These are phyloP conservation scores for Ophiothrix spiculata DNA, from an alignment of 35 echinoderm and acorn worm genomes.

Conservation along the genomic window DNA sequence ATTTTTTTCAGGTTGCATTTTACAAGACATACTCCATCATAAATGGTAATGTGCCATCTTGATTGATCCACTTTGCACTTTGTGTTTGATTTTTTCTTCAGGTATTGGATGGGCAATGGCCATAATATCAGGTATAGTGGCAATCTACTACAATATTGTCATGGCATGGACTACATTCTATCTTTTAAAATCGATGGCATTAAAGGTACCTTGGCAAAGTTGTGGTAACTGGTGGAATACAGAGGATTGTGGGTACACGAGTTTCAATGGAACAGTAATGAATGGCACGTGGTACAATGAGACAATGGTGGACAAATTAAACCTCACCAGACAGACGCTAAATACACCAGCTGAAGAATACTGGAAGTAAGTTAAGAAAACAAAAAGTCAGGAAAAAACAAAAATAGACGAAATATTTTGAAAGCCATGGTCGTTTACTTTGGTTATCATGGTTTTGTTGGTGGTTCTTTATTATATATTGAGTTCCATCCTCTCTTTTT, in stretches of 20 bases:
- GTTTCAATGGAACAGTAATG: slow-evolving; percentile 17
- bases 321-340: background rate
- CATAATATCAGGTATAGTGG: slow-evolving; percentile 72
- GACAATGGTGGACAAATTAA: slow-evolving; percentile 22
- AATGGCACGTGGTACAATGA: slow-evolving; percentile 50
- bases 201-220: slow-evolving; percentile 61
- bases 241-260: slow-evolving; percentile 54
- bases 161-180: slow-evolving; percentile 81
- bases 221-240: slow-evolving; percentile 81
- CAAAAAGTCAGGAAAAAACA: background rate
- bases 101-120: slow-evolving; percentile 90
- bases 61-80: too few relatives aligned
- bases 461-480: too few relatives aligned
- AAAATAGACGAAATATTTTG: background rate
- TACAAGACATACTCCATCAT: too few relatives aligned
- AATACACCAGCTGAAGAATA: slow-evolving; percentile 65
- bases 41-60: too few relatives aligned
- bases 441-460: too few relatives aligned
- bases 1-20: too few relatives aligned
- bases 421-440: too few relatives aligned
- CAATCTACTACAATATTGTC: slow-evolving; percentile 95
- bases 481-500: too few relatives aligned
- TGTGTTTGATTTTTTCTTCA: too few relatives aligned
- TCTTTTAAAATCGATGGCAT: slow-evolving; percentile 68
- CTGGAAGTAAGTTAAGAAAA: slow-evolving; percentile 57